Conservation (phyloP, 2,113 vertebrate species). For the Mus pahari region DNA sequence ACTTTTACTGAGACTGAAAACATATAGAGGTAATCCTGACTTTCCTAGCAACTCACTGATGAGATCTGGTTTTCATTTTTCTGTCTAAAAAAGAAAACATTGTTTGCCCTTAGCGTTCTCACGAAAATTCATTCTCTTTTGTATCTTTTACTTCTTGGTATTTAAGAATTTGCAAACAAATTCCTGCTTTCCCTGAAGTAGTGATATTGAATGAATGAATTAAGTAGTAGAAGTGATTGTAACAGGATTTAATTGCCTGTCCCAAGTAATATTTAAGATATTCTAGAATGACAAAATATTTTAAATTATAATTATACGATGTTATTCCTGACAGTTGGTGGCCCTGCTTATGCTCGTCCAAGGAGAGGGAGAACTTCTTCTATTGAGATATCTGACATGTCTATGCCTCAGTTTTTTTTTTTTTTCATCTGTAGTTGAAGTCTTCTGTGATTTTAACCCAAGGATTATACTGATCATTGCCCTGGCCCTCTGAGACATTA, state of each 20-base stretch:
- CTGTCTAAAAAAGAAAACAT: background rate
- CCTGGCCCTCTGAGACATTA: background rate
- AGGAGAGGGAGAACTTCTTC: background rate
- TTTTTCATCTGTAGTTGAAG: conserved; percentile 1
- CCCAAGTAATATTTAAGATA: background rate
- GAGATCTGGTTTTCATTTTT: conserved; percentile 36
- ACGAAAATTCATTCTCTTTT: conserved; percentile 6
- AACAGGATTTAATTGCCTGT: rapidly evolving
- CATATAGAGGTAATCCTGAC: too few relatives aligned
- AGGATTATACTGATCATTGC: background rate
- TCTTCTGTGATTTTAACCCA: background rate
- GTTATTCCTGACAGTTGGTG: background rate
- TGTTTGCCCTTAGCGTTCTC: conserved; percentile 28
- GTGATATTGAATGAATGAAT: conserved; percentile 1
- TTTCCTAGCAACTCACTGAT: background rate
- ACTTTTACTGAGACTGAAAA: background rate
- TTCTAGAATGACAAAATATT: background rate
- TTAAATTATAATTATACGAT: background rate
- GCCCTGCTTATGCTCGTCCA: background rate
- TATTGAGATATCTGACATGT: background rate
- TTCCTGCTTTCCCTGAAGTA: background rate
- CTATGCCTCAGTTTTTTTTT: background rate
- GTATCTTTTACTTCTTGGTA: background rate
- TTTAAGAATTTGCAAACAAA: conserved; percentile 37
- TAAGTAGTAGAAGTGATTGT: background rate